Evolutionary conservation across 2,113 vertebrate species (phyloP), one percentile per base, ranked within the genome.

Genomic region (Tachysurus vachellii): DNA sequence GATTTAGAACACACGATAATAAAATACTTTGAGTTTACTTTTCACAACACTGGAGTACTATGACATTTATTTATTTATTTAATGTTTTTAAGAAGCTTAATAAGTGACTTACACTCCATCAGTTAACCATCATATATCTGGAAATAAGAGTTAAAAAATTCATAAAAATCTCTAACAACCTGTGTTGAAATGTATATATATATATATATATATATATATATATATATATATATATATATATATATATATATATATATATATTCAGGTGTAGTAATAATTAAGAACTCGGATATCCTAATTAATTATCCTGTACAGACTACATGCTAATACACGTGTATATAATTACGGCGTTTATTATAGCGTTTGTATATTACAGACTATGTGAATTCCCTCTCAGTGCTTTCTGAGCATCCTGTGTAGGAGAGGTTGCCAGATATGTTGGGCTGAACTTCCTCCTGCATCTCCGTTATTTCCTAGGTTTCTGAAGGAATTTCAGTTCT

Each of bases 381-480:
- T 54, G 10, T 75, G 71, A 13, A 76, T 8, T 28, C 75, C 23
- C 17, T 28, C 47, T 77, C 26, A 50, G 42, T 28, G n/a, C 36
- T 66, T 47, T 62, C 36, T 59, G 62, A 53, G 83, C 86, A 82
- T 87, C 85, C 54, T 85, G 77, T 85, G 88, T 88, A 89, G 90
- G 89, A 88, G 91, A 92, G 92, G 91, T 90, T 91, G 92, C 91
- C 84, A 89, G 88, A 93, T 90, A 92, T 92, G 85, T 88, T 89
- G 92, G 92, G 91, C 90, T 90, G 76, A 77, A 75, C 88, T 87
- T 89, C 92, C 92, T 90, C 88, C 77, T 85, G 76, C 68, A 87
- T 83, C 89, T 68, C 89, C 90, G 90, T 92, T 92, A 89, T 89
- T 93, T 91, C 88, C 91, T 91, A 54, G 64, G 84, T 87, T 88